Evolutionary conservation across 2,113 vertebrate genomes (phyloP).

Genomic region (Scatophagus argus): DNA sequence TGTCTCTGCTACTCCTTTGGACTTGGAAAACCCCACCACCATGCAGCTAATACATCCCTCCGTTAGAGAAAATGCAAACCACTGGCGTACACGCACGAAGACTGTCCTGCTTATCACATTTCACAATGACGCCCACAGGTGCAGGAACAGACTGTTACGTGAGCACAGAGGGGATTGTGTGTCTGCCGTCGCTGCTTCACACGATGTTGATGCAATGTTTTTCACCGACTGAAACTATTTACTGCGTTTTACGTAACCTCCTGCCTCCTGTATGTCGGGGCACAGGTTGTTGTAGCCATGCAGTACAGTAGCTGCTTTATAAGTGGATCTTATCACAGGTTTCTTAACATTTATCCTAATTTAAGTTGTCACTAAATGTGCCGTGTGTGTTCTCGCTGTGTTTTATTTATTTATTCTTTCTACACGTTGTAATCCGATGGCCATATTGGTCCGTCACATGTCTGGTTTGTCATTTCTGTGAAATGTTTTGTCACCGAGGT

Average conservation of each 20-base stretch:
- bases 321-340: constrained; percentile 24
- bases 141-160: background rate
- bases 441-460: constrained; percentile 90
- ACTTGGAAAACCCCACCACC: background rate
- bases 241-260: constrained; percentile 27
- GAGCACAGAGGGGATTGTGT: constrained; percentile 15
- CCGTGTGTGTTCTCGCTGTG: constrained; percentile 5
- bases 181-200: background rate
- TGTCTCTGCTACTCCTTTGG: background rate
- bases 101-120: constrained; percentile 12
- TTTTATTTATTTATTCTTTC: constrained; percentile 91
- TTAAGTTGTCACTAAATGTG: constrained; percentile 46
- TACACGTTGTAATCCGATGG: constrained; percentile 82
- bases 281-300: constrained; percentile 9
- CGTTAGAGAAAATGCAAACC: background rate
- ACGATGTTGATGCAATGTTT: background rate
- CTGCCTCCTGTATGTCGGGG: constrained; percentile 16
- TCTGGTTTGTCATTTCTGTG: constrained; percentile 91
- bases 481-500: constrained; percentile 87
- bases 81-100: constrained; percentile 11
- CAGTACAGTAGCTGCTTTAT: constrained; percentile 23
- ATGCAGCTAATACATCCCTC: constrained; percentile 9
- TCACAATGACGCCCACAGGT: background rate
- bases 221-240: constrained; percentile 54
- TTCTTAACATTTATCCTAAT: constrained; percentile 78